Percentiles rank a stretch among this genome's conserved stretches.
Conservation (phyloP, 2,113 vertebrate genomes). For the Anas platyrhynchos region DNA sequence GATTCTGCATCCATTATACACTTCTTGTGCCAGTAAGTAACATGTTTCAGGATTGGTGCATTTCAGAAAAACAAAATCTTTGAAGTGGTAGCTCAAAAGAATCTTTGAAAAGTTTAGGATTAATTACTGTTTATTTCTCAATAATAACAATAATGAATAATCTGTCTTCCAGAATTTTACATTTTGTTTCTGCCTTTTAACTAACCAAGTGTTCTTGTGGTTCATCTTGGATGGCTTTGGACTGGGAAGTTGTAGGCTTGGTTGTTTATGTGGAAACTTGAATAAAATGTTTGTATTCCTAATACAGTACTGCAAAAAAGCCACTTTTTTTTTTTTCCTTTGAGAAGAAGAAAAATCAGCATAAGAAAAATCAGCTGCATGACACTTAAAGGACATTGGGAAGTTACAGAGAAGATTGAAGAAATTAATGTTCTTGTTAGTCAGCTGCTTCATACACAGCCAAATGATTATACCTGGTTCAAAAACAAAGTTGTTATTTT, state of each 20-base stretch:
- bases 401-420: neutral
- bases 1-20: constrained; percentile 93
- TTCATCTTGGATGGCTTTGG: neutral
- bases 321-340: neutral
- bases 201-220: neutral
- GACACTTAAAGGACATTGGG: neutral
- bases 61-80: constrained; percentile 14
- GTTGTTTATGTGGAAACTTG: constrained; percentile 10
- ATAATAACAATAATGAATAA: neutral
- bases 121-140: constrained; percentile 31
- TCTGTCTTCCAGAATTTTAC: neutral
- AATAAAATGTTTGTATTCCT: constrained; percentile 23
- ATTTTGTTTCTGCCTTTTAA: neutral
- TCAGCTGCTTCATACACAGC: neutral
- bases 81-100: constrained; percentile 17
- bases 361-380: neutral
- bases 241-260: neutral
- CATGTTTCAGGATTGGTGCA: neutral
- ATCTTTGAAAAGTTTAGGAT: neutral
- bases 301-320: neutral
- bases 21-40: constrained; percentile 86
- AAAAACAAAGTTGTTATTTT: neutral
- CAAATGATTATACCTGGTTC: neutral
- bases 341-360: neutral
- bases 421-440: neutral